Evolutionary conservation across 2,797 vertebrate species (phyloP), one percentile per base, ranked within the genome.

Genomic region (Malacoraja senta): DNA sequence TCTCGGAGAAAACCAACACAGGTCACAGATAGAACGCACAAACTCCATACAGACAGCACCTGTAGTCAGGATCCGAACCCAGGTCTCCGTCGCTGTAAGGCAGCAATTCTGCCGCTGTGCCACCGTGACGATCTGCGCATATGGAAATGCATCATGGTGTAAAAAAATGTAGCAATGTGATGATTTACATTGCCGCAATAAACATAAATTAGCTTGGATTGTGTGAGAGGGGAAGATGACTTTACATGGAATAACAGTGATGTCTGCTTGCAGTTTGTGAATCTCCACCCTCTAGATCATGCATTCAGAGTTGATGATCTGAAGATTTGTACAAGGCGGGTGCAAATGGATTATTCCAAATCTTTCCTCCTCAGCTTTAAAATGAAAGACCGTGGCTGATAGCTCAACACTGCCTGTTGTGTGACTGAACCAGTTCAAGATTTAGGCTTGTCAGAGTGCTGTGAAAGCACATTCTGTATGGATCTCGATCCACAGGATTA

Each of bases 401-500:
- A 32, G 21, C 63, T 63, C 61, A 88, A 86, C 58, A 86, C 58
- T 86, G 83, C 61, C 83, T 86, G 63, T 15, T 86, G 83, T 65
- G 83, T 86, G 83, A 17, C 61, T 35, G 83, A 86, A 68, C n/a
- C 8, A 32, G 35, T 88, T 88, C 84, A 88, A 35, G 29, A 88
- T 29, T 65, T 61, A 88, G 17, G 63, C 84, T 68, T 17, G n/a
- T 68, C 17, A 32, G 35, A 88, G 13, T 65, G 83, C 61, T 63
- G 83, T 86, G 83, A 86, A 88, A 88, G 84, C 84, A 88, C 84
- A 68, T 88, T 88, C 63, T 35, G n/a, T 9, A 17, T 68, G 84
- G 84, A 88, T 88, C 84, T 7, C 32, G 44, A 53, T 53, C 4
- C 44, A 53, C 44, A 53, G 63, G 84, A 68, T 68, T 68, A 88